Conservation (phyloP, 2,888 invertebrate genomes). For the Pristionchus fissidentatus region DNA sequence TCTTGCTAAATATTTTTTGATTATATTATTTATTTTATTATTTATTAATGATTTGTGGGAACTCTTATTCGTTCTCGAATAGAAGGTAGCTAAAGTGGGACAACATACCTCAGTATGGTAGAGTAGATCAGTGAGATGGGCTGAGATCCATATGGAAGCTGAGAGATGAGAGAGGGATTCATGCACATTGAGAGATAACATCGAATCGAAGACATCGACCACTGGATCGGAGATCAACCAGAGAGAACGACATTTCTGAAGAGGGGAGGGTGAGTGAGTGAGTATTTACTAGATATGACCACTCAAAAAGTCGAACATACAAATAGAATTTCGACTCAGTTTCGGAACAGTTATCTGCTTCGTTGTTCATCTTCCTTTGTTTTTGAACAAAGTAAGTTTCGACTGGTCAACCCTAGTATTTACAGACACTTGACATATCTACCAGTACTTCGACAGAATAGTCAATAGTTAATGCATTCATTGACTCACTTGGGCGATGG, state of each 20-base stretch:
- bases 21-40: too few relatives aligned
- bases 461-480: too few relatives aligned
- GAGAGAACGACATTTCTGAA: slow-evolving; percentile 34
- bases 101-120: slow-evolving; percentile 31
- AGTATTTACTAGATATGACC: too few relatives aligned
- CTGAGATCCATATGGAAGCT: slow-evolving; percentile 15
- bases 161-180: slow-evolving; percentile 36
- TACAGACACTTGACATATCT: neutral
- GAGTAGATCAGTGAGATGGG: slow-evolving; percentile 48
- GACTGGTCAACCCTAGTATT: neutral
- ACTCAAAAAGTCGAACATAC: too few relatives aligned
- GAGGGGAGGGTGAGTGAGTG: neutral
- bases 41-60: too few relatives aligned
- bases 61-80: too few relatives aligned
- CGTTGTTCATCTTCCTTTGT: too few relatives aligned
- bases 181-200: slow-evolving; percentile 23
- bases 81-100: neutral
- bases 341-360: too few relatives aligned
- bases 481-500: slow-evolving; percentile 20
- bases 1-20: neutral
- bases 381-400: too few relatives aligned
- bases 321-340: too few relatives aligned
- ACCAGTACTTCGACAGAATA: too few relatives aligned
- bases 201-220: slow-evolving; percentile 3
- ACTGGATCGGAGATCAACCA: neutral